These are phyloP conservation scores for Chionodraco myersi DNA, from an alignment of 2,113 vertebrate genomes.

Conservation along the genomic window DNA sequence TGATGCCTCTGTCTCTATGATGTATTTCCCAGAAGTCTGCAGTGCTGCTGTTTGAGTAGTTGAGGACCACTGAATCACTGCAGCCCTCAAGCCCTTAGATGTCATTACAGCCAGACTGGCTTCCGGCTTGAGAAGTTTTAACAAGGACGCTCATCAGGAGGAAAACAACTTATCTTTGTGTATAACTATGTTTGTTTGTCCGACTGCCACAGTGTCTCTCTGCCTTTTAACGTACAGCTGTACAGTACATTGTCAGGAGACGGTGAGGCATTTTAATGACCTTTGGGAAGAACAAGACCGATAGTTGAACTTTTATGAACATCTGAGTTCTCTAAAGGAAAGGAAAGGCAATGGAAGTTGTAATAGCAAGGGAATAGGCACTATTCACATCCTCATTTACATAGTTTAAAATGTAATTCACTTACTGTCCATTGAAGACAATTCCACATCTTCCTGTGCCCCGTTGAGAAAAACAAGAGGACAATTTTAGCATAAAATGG, in stretches of 20 bases:
- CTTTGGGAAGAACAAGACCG: slow-evolving; percentile 20
- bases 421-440: slow-evolving; percentile 73
- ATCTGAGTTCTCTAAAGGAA: slow-evolving; percentile 26
- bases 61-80: slow-evolving; percentile 76
- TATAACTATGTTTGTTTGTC: slow-evolving; percentile 35
- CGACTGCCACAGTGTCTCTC: slow-evolving; percentile 8
- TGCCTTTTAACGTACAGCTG: slow-evolving; percentile 21
- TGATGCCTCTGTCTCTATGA: slow-evolving; percentile 68
- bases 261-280: slow-evolving; percentile 4
- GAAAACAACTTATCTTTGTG: slow-evolving; percentile 55
- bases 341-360: slow-evolving; percentile 1
- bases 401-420: slow-evolving; percentile 34
- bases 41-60: slow-evolving; percentile 64
- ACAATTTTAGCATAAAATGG: slow-evolving; percentile 7
- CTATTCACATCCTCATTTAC: neutral
- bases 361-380: neutral
- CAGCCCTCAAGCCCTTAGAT: slow-evolving; percentile 67
- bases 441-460: slow-evolving; percentile 69
- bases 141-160: slow-evolving; percentile 68
- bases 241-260: neutral
- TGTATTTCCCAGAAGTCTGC: slow-evolving; percentile 70
- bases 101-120: slow-evolving; percentile 73
- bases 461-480: slow-evolving; percentile 47
- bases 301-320: slow-evolving; percentile 33
- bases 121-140: slow-evolving; percentile 70